Base-by-base conservation (phyloP, 2,113 vertebrate species). In the Heptranchias perlo region DNA sequence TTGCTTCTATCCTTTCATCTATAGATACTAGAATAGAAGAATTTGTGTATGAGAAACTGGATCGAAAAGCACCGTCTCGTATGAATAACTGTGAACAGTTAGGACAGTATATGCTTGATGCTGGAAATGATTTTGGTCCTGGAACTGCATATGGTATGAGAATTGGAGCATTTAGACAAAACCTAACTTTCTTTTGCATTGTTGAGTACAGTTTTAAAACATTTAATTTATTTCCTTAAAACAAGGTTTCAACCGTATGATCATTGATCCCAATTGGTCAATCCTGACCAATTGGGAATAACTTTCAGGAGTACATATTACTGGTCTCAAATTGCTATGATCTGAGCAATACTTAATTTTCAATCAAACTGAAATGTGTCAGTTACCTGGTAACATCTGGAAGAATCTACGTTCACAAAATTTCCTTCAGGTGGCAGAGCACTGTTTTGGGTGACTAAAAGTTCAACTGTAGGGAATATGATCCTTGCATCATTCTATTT, bases 41-140 rank as follows among this genome's bases (percentile, higher is more conserved):
- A 97, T 99, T 99, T 98, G 98, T 99, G 65, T 99, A 99, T 96
- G 99, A 99, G 97, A 99, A 99, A 96, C 97, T 99, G 97, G 99
- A 99, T 96, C 99, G 99, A 97, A 99, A 99, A 98, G 99, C 96
- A 87, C 99, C 99, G 2, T 98, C 98, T 61, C 98, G 99, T 89
- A 96, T 99, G 97, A 99, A 99, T 98, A 99, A 99, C 97, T 98
- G 99, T 61, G 99, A 99, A 97, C 97, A 99, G 96, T 97, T 99
- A 97, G 99, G 99, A 96, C 98, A 99, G 96, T 98, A 98, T 95
- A 98, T 99, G 99, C 99, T 99, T 16, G 99, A 99, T 96, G 98
- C 99, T 64, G 99, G 99, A 69, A 99, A 97, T 97, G 99, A 99
- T 58, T 99, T 99, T 98, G 99, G 99, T 87, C 99, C 99, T 65